These are phyloP conservation scores for Pan paniscus DNA, from an alignment of 2,113 vertebrate species.

Conservation along the genomic window DNA sequence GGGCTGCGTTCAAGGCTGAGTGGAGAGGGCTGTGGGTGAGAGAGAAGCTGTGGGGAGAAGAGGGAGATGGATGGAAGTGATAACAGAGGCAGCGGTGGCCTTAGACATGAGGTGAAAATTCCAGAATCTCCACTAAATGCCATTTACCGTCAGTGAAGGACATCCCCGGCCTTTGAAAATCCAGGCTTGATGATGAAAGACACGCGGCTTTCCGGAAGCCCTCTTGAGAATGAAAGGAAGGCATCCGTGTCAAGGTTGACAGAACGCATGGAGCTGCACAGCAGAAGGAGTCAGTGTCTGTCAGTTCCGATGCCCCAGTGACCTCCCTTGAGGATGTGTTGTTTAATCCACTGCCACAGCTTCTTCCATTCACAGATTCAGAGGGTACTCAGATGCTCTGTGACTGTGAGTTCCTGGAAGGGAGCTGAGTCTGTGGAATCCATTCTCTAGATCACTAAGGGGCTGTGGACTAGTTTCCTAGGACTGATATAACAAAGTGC, in stretches of 20 bases:
- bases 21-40: not conserved
- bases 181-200: not conserved
- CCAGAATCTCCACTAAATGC: not conserved
- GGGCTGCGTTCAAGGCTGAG: not conserved
- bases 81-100: not conserved
- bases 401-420: not conserved
- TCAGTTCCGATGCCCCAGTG: fast-evolving
- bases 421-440: not conserved
- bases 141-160: too few species aligned
- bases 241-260: fast-evolving
- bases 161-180: not conserved
- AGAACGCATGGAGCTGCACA: fast-evolving
- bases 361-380: not conserved
- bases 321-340: not conserved
- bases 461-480: not conserved
- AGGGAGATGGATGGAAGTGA: fast-evolving
- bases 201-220: fast-evolving
- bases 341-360: not conserved
- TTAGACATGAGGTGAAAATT: not conserved
- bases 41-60: too few species aligned
- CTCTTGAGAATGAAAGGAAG: not conserved
- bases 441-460: not conserved
- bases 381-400: not conserved
- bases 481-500: not conserved
- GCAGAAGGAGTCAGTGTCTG: not conserved